Evolutionary conservation across 1,140 invertebrate species (phyloP).

Genomic region (Drosophila asahinai): DNA sequence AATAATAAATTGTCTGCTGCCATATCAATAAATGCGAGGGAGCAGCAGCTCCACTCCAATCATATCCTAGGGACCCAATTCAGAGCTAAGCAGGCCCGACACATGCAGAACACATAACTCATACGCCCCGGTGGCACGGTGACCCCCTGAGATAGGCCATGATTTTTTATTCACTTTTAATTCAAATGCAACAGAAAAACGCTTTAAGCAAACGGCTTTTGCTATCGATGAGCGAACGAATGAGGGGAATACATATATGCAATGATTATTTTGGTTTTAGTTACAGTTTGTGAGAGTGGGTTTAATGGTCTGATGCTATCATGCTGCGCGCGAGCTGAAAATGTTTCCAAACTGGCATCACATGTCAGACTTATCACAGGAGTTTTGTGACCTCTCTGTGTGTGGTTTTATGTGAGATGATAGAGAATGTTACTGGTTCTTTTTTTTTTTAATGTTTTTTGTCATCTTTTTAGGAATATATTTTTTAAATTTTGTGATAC

Average conservation of each 20-base stretch:
- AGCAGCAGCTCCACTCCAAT: constrained; percentile 20
- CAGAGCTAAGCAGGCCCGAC: constrained; percentile 15
- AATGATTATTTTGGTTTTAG: constrained; percentile 42
- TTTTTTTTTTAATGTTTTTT: background rate
- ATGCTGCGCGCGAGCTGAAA: constrained; percentile 28
- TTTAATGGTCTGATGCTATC: constrained; percentile 41
- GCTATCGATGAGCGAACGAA: constrained; percentile 5
- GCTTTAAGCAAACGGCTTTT: constrained; percentile 31
- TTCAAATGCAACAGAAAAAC: constrained; percentile 53
- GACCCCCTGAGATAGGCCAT: constrained; percentile 36
- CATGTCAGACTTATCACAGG: constrained; percentile 34
- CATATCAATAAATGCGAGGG: constrained; percentile 75
- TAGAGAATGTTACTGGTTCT: constrained; percentile 4
- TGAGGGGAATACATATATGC: constrained; percentile 8
- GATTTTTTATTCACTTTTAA: constrained; percentile 52
- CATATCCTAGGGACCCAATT: background rate
- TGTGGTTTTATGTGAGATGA: constrained; percentile 28
- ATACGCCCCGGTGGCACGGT: constrained; percentile 48
- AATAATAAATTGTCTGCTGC: constrained; percentile 80
- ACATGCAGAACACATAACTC: constrained; percentile 51
- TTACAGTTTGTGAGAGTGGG: constrained; percentile 25
- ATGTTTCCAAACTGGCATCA: constrained; percentile 27
- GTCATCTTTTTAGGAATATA: constrained; percentile 4
- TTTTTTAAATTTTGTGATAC: constrained; percentile 31
- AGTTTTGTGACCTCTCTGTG: constrained; percentile 19